Evolutionary conservation across 2,113 vertebrate genomes (phyloP), one percentile per base, ranked within the genome.

Genomic region (Pedetes capensis): DNA sequence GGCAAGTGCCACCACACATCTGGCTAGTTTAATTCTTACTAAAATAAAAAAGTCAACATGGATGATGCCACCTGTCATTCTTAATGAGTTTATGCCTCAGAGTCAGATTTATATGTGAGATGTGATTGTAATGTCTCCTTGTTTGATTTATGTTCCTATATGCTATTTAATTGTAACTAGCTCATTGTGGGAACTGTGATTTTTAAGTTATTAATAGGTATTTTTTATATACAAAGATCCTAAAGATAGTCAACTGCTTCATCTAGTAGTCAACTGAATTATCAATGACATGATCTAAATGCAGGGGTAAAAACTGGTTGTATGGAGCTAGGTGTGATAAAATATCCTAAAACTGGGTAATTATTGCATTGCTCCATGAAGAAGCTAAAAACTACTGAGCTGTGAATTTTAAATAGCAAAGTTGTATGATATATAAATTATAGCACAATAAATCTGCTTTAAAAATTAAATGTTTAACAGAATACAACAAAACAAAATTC

Each of bases 321-420:
- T 51, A 34, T 66, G 34, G 42, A 59, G n/a, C n/a, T n/a, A n/a
- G n/a, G n/a, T n/a, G n/a, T n/a, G n/a, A n/a, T n/a, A n/a, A 93
- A 64, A 80, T 85, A 32, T 66, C 85, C 51, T 89, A 86, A 68
- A 94, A 87, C 72, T 89, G 61, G 42, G 34, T 87, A 92, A 93
- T 17, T 74, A 9, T 47, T 17, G 34, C 7, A 79, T 32, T 95
- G 84, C 9, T 93, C 32, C 66, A 32, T 55, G 47, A 89, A 94
- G 74, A 75, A 23, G 72, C 23, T 94, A 87, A 87, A 93, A 80
- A 47, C 13, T 63, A 90, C 0, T 57, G 53, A 87, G 39, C 13
- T 66, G 25, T 25, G 92, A 1, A 89, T 55, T 94, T 94, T 47
- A 95, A 93, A 87, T 63, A 61, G 63, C 61, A 47, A 20, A 76